These are phyloP conservation scores for Coreius guichenoti DNA, from an alignment of 2,797 vertebrate species.

Conservation along the genomic window DNA sequence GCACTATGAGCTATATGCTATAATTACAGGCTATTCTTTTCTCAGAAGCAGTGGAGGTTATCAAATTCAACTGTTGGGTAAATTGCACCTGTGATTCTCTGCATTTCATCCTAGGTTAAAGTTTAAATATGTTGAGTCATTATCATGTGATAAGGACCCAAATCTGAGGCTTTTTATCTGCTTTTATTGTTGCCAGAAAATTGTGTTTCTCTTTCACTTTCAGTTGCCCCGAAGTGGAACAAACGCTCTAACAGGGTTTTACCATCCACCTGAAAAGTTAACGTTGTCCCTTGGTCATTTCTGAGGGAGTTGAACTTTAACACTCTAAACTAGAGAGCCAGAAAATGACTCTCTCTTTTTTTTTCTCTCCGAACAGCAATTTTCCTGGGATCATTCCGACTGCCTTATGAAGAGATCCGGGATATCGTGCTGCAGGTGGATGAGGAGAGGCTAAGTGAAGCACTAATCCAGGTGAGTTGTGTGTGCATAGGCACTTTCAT, in stretches of 20 bases:
- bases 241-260: conserved; percentile 63
- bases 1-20: conserved; percentile 22
- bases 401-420: conserved; percentile 97
- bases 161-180: background rate
- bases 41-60: background rate
- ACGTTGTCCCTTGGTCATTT: conserved; percentile 70
- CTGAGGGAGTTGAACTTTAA: conserved; percentile 65
- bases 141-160: conserved; percentile 8
- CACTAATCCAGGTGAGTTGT: conserved; percentile 93
- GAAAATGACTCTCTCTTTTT: conserved; percentile 67
- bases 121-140: conserved; percentile 27
- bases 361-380: conserved; percentile 87
- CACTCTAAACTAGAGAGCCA: conserved; percentile 66
- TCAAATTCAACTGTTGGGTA: conserved; percentile 25
- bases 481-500: conserved; percentile 13
- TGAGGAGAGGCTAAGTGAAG: conserved; percentile 92
- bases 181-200: conserved; percentile 38
- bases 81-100: conserved; percentile 15
- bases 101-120: conserved; percentile 37
- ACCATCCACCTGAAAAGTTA: conserved; percentile 67
- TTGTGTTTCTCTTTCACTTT: conserved; percentile 52
- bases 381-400: conserved; percentile 97
- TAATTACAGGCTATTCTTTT: conserved; percentile 36
- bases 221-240: conserved; percentile 61
- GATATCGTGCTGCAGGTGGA: conserved; percentile 93